phyloP scores from a whole-genome alignment of 2,797 vertebrate species.

The Acrossocheilus fasciatus region DNA sequence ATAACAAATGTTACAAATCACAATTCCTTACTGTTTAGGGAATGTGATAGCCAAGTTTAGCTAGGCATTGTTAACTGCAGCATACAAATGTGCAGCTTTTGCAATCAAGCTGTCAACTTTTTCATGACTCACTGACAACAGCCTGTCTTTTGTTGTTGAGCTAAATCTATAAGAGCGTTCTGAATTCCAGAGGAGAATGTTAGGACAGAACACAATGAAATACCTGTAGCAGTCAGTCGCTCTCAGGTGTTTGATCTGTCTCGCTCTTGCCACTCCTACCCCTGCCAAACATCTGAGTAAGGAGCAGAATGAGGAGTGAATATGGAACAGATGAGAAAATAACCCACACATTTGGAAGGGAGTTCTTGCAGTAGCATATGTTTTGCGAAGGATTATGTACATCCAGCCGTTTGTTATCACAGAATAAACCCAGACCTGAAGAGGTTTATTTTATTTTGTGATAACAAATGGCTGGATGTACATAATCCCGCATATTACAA shows the following conservation, averaged over 20 bases:
- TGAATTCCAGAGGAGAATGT: conserved; percentile 36
- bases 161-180: conserved; percentile 47
- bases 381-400: background rate
- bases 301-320: background rate
- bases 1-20: conserved; percentile 5
- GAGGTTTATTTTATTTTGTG: background rate
- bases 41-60: background rate
- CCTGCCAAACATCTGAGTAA: background rate
- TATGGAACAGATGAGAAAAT: background rate
- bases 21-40: background rate
- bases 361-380: background rate
- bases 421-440: background rate
- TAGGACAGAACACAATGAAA: conserved; percentile 52
- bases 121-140: conserved; percentile 22
- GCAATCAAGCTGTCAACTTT: conserved; percentile 20
- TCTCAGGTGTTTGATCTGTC: conserved; percentile 51
- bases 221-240: conserved; percentile 43
- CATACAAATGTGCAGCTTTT: conserved; percentile 17
- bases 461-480: background rate
- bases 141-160: conserved; percentile 29
- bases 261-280: conserved; percentile 40
- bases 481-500: background rate
- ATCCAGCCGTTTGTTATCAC: background rate
- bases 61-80: background rate
- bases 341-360: background rate